Percentiles rank a stretch among this genome's conserved stretches.
These are phyloP conservation scores for Dascillus cervinus DNA, from an alignment of 2,888 invertebrate species.

Conservation along the genomic window DNA sequence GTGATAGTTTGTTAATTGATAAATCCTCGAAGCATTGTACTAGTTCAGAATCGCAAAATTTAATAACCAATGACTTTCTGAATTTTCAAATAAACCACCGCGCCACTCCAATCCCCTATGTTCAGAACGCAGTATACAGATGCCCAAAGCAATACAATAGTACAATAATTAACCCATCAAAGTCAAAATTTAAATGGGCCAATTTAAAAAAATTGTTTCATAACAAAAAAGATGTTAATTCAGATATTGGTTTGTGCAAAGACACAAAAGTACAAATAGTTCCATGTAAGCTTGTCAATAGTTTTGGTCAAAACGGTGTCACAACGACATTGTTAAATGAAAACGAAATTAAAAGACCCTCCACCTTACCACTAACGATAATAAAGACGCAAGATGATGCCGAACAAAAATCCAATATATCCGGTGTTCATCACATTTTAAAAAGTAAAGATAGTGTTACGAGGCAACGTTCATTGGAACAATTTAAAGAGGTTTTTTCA, in stretches of 20 bases:
- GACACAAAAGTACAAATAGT: conserved; percentile 53
- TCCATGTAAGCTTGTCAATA: conserved; percentile 44
- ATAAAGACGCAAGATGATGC: conserved; percentile 23
- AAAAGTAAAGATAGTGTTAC: conserved; percentile 40
- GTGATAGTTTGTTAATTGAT: conserved; percentile 54
- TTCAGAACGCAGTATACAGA: conserved; percentile 63
- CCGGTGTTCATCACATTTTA: conserved; percentile 38
- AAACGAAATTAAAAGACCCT: conserved; percentile 36
- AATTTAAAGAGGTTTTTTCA: conserved; percentile 68
- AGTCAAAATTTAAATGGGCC: conserved; percentile 37
- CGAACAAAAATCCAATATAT: conserved; percentile 21
- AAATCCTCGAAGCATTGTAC: conserved; percentile 55
- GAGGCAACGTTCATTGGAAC: conserved; percentile 65
- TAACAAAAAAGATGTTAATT: conserved; percentile 31
- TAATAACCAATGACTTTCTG: conserved; percentile 47
- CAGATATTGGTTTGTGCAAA: conserved; percentile 23
- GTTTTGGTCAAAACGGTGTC: conserved; percentile 43
- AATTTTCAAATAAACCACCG: conserved; percentile 41
- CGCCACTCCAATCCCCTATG: conserved; percentile 59
- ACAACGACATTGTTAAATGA: conserved; percentile 42
- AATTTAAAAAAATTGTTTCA: conserved; percentile 45
- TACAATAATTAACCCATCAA: conserved; percentile 23
- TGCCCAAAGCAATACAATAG: conserved; percentile 41
- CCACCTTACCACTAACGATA: conserved; percentile 40
- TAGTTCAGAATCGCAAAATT: conserved; percentile 43